These are phyloP conservation scores for Nesogale talazaci DNA, from an alignment of 2,113 vertebrate species.

Conservation along the genomic window DNA sequence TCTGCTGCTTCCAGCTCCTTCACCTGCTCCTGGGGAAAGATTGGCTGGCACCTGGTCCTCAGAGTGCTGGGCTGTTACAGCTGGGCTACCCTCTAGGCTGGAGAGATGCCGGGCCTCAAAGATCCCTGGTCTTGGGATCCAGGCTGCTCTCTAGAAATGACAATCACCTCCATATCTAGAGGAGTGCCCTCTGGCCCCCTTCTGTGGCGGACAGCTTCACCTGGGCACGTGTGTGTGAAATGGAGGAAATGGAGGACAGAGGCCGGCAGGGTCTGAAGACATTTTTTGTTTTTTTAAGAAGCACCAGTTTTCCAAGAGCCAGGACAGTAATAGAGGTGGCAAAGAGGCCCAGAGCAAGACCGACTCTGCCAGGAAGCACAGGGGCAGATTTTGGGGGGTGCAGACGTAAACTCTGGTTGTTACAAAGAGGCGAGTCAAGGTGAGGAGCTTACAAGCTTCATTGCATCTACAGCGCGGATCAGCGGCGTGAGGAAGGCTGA, in stretches of 20 bases:
- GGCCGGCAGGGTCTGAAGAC: not conserved
- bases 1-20: not conserved
- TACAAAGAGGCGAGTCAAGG: not conserved
- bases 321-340: not conserved
- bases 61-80: not conserved
- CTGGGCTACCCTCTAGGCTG: rapidly evolving
- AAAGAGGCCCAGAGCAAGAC: not conserved
- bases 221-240: not conserved
- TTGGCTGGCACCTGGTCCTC: not conserved
- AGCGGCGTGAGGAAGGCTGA: no score
- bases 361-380: not conserved
- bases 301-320: not conserved
- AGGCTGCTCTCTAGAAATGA: not conserved
- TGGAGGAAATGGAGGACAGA: not conserved
- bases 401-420: not conserved
- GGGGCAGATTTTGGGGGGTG: not conserved
- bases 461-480: not conserved
- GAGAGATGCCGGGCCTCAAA: not conserved
- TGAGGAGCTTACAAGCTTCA: not conserved
- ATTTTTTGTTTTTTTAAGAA: not conserved
- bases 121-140: not conserved
- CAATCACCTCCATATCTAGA: not conserved
- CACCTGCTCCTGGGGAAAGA: not conserved
- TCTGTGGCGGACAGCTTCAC: not conserved
- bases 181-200: not conserved